A percentile compares a stretch with the other conserved stretches of the same genome.
phyloP scores from a whole-genome alignment of 2,113 vertebrate species.

The Tyrannus savana region DNA sequence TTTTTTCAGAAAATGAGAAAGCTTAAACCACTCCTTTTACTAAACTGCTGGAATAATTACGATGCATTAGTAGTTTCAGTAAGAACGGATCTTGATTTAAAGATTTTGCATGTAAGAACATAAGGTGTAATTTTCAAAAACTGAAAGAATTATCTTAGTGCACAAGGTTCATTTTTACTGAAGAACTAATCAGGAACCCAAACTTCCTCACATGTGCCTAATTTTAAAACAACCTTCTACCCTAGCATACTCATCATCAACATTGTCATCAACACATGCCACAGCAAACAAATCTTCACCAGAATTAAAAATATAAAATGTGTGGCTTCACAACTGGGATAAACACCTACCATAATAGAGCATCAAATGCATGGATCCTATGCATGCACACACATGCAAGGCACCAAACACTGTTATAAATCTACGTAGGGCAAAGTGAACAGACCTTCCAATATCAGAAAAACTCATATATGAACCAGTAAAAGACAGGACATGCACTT shows the following conservation, averaged over 20 bases:
- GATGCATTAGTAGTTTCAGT: background rate
- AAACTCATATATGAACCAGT: background rate
- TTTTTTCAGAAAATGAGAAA: background rate
- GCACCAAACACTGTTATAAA: background rate
- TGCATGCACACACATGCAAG: fast-evolving
- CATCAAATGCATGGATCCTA: background rate
- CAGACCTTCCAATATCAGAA: background rate
- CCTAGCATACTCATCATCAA: background rate
- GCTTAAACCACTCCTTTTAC: background rate
- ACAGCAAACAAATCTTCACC: background rate
- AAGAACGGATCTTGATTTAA: background rate
- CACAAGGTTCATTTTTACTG: background rate
- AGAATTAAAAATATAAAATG: background rate
- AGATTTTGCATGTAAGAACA: background rate
- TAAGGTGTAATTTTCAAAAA: background rate
- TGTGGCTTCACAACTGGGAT: background rate
- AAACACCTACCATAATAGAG: background rate
- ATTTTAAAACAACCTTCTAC: background rate
- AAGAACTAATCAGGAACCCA: background rate
- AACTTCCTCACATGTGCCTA: background rate
- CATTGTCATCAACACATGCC: background rate
- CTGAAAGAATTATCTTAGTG: background rate
- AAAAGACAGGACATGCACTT: background rate
- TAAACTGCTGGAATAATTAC: background rate
- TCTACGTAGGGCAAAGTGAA: background rate